Evolutionary conservation across 2,888 invertebrate genomes (phyloP).

Genomic region (Orthosia gracilis): DNA sequence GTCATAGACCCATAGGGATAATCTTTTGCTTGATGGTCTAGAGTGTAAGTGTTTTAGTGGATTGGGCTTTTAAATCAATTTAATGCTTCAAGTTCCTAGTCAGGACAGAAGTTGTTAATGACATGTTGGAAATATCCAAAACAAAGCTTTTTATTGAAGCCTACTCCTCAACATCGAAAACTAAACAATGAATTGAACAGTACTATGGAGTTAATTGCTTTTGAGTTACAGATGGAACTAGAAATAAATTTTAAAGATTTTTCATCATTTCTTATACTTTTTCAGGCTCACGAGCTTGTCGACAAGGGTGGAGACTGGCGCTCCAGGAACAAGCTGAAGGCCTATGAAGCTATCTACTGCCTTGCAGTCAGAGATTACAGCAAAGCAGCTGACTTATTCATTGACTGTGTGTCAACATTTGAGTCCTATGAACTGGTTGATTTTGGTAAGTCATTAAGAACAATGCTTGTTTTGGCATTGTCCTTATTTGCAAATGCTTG

Average conservation of each 20-base stretch:
- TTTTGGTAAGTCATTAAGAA: conserved; percentile 94
- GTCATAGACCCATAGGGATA: no score
- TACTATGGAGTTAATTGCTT: neutral
- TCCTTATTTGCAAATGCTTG: neutral
- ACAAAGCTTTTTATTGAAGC: neutral
- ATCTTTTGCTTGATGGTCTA: neutral
- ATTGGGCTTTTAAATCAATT: neutral
- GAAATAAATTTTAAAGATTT: neutral
- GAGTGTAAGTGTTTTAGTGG: neutral
- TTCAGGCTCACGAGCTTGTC: conserved; percentile 92
- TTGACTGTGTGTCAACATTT: conserved; percentile 99
- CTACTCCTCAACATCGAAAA: neutral
- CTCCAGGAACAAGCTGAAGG: conserved; percentile 98
- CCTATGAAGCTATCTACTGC: conserved; percentile 99
- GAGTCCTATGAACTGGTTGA: conserved; percentile 99
- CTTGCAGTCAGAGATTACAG: conserved; percentile 99
- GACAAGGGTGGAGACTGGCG: conserved; percentile 99
- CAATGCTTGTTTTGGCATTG: neutral
- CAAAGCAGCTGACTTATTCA: conserved; percentile 97
- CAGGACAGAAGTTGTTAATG: neutral
- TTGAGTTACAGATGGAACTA: neutral
- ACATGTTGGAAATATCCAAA: neutral
- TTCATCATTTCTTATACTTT: conserved; percentile 33
- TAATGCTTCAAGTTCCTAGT: neutral
- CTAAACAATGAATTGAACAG: neutral